A percentile compares a stretch with the other conserved stretches of the same genome.
Evolutionary conservation across 2,797 vertebrate species (phyloP).

Genomic region (Melopsittacus undulatus): DNA sequence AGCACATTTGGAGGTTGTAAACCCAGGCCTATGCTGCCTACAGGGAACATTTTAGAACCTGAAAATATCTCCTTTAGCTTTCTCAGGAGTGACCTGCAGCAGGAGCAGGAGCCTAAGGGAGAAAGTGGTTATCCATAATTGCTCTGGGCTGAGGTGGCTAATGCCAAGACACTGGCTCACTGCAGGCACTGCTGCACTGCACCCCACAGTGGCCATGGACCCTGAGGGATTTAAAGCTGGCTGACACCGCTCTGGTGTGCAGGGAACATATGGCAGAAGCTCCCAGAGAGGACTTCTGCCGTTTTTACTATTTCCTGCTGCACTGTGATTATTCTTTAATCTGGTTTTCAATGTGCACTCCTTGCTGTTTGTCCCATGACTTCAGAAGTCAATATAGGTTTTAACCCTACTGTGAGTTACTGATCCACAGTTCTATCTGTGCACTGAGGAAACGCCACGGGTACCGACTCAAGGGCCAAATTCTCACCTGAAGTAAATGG

Average conservation of each 20-base stretch:
- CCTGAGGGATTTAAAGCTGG: rapidly evolving
- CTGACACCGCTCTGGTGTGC: background rate
- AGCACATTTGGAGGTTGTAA: background rate
- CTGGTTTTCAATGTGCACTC: background rate
- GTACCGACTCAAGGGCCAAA: background rate
- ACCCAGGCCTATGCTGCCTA: background rate
- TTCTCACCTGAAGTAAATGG: background rate
- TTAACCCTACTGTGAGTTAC: background rate
- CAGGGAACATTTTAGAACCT: background rate
- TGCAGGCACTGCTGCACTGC: background rate
- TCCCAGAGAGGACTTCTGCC: background rate
- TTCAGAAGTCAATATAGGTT: background rate
- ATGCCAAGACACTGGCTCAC: background rate
- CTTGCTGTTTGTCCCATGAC: background rate
- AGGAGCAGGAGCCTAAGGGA: background rate
- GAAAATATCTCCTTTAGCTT: background rate
- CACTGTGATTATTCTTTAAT: background rate
- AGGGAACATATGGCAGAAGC: background rate
- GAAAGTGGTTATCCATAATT: rapidly evolving
- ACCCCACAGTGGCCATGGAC: rapidly evolving
- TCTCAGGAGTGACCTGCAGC: background rate
- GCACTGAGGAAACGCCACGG: rapidly evolving
- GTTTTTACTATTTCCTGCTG: background rate
- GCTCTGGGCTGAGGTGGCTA: background rate
- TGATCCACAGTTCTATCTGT: background rate